These are phyloP conservation scores for Cebidichthys violaceus DNA, from an alignment of 2,113 vertebrate genomes.

Conservation along the genomic window DNA sequence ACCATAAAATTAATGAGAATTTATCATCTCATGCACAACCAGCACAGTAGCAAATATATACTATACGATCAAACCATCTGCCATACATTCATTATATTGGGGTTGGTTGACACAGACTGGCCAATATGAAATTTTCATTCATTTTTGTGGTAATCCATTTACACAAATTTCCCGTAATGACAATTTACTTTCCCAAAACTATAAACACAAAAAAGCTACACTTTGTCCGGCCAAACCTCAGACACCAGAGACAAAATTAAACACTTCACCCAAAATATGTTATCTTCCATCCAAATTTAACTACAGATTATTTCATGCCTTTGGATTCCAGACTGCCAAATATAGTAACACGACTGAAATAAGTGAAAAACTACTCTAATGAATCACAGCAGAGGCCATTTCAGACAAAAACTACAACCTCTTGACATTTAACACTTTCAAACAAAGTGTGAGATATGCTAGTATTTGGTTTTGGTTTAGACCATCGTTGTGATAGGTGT, in stretches of 20 bases:
- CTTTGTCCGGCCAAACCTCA: conserved; percentile 65
- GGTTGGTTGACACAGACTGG: conserved; percentile 6
- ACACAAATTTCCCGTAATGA: conserved; percentile 53
- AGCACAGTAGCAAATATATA: conserved; percentile 23
- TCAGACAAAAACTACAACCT: background rate
- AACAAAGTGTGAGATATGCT: background rate
- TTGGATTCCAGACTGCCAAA: conserved; percentile 22
- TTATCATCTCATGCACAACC: background rate
- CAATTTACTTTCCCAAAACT: conserved; percentile 61
- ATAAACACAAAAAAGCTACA: conserved; percentile 51
- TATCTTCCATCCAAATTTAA: conserved; percentile 58
- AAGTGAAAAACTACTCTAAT: background rate
- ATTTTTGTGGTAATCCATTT: conserved; percentile 23
- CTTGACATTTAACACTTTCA: background rate
- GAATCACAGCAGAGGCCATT: background rate
- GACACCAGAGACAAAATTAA: conserved; percentile 59
- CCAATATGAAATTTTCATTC: conserved; percentile 18
- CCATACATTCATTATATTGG: conserved; percentile 12
- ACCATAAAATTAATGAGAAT: conserved; percentile 7
- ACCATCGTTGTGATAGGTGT: background rate
- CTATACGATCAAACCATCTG: conserved; percentile 21
- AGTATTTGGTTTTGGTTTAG: background rate
- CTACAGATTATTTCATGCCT: conserved; percentile 21
- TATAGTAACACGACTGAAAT: conserved; percentile 3
- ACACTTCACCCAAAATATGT: conserved; percentile 64